Evolutionary conservation across 2,797 vertebrate species (phyloP), one percentile per base, ranked within the genome.

Genomic region (Microtus obscurus): DNA sequence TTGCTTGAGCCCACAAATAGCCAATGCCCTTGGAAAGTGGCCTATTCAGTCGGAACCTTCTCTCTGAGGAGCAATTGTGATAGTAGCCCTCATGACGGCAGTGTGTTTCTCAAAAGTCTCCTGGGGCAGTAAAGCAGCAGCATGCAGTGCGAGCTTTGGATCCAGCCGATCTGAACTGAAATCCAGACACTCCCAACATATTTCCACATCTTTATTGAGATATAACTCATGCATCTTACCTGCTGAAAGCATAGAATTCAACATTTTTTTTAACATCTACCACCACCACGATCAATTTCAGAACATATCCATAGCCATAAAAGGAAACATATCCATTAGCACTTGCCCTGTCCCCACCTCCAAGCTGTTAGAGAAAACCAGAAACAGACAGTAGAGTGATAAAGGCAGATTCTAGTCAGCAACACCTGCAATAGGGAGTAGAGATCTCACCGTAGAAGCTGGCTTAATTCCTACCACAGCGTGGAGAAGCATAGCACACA

Each of bases 371-470:
- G 91, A 96, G 83, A 93, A 91, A 92, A 89, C 43, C 43, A 83
- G 92, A 91, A 61, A 23, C 59, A 67, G 48, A 79, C 6, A 71
- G 40, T 76, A 83, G 91, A 87, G 67, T 23, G 56, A n/a, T 87
- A 94, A 94, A 92, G 91, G 17, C 48, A 89, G 48, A 93, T 80
- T 96, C 95, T 87, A 96, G 73, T 91, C 71, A 91, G 76, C 53
- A 94, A 88, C 63, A 83, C 79, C 73, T 90, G 34, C 80, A 87
- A 90, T 65, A 89, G 5, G 31, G 79, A 40, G 51, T 92, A 74
- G 63, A 83, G 19, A 80, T n/a, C 31, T 95, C 69, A 80, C 9
- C 40, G 67, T 14, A 91, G 69, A 89, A 76, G 43, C 88, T 91
- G 77, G 73, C 45, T 94, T 74, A 93, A 45, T 83, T 94, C 37